phyloP scores from a whole-genome alignment of 2,113 vertebrate genomes.

The Catharus bicknelli region DNA sequence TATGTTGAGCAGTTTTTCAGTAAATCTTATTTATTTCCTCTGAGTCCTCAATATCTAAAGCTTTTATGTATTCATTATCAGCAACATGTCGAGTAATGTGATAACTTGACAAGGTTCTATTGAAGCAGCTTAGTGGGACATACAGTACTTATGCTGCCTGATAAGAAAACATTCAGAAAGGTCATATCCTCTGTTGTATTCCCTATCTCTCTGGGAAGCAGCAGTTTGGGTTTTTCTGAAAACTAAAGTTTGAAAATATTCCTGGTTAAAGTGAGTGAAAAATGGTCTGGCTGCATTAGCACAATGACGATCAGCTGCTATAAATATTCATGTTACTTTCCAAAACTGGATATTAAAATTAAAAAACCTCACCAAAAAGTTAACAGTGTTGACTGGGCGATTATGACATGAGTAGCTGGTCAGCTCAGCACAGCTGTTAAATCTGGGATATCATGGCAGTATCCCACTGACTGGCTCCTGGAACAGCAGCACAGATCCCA shows the following conservation, averaged over 20 bases:
- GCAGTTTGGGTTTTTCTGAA: background rate
- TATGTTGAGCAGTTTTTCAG: conserved; percentile 52
- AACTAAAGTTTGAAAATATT: conserved; percentile 45
- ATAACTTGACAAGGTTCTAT: conserved; percentile 72
- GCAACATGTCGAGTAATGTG: conserved; percentile 60
- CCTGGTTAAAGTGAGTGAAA: background rate
- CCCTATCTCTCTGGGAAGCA: conserved; percentile 45
- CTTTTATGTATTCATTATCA: conserved; percentile 73
- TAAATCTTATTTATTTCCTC: conserved; percentile 70
- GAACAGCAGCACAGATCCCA: background rate
- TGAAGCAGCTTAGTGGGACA: conserved; percentile 68
- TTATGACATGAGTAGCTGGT: background rate
- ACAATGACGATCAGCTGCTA: background rate
- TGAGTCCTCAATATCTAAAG: conserved; percentile 61
- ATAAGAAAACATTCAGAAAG: conserved; percentile 72
- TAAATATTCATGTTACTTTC: background rate
- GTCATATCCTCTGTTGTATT: conserved; percentile 64
- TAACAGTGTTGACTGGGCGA: fast-evolving
- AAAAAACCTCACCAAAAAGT: background rate
- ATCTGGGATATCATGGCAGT: background rate
- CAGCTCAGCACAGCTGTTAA: background rate
- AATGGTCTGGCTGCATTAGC: background rate
- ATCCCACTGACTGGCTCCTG: background rate
- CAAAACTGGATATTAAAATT: background rate
- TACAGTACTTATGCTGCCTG: conserved; percentile 57